Base-by-base conservation (phyloP, 2,888 invertebrate genomes). In the Megalurothrips usitatus region DNA sequence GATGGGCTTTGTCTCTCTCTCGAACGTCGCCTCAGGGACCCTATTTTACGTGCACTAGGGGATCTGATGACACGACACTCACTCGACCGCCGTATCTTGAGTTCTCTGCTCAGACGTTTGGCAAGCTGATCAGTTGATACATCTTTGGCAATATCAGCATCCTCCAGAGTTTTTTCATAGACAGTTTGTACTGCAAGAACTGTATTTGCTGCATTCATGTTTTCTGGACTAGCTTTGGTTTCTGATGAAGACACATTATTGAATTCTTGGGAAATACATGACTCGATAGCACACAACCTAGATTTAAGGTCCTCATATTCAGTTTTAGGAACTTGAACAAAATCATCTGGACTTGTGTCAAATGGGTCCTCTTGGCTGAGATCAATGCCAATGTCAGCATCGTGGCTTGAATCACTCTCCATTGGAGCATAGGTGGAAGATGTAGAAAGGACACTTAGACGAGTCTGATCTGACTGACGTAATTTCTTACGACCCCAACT, bases 41-140 rank as follows among this genome's bases (percentile, higher is more conserved):
- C 94, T 82, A 94, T 95, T 89, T 94, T 94, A 80, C 94, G 89
- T 1, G 94, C 94, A 86, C 94, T 94, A 0, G 94, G 95, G 0
- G 94, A 94, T 83, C 94, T 88, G 82, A 94, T 92, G 11, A 94
- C 90, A 85, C 92, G 92, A 80, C 91, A 90, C 84, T 94, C 92
- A 58, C 89, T 89, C 82, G 91, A 93, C 79, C 92, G 90, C 82
- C 94, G 88, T 81, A 94, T 94, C 86, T 93, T 93, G 79, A 94
- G 86, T 86, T 94, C 94, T 85, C 91, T 91, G 84, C 93, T 93
- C 78, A 94, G 87, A 82, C 92, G 89, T 82, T 91, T 90, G 3
- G 94, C 94, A 82, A 94, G 87, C 83, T 92, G 91, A 85, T 94
- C 94, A 0, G 93, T 91, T 1, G 90, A 91, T 0, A 91, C 89